Base-by-base conservation (phyloP, 2,888 invertebrate genomes). In the Malacosoma neustria region DNA sequence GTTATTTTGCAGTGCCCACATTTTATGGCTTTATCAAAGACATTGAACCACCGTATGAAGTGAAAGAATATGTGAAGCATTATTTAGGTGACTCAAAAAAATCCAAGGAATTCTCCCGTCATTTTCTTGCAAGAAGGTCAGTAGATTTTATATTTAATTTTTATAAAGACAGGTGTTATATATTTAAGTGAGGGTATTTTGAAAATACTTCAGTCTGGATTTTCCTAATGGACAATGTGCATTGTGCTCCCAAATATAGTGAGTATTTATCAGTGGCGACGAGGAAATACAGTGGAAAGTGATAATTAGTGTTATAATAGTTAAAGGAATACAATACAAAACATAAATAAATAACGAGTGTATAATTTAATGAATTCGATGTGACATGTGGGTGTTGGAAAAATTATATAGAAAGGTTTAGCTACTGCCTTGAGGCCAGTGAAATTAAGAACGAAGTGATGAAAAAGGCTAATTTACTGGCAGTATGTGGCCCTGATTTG, bases 21-120 rank as follows among this genome's bases (percentile, higher is more conserved):
- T 98, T 98, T 81, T 91, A 97, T 49, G 91, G 91, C 45, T 98
- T 98, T 82, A 87, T 98, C 51, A 92, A 93, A 65, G 97, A 97
- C 65, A 93, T 98, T 48, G 98, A 98, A 71, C 95, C 96, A 14
- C 95, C 97, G 0, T 94, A 93, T 71, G 98, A 98, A 75, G 96
- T 98, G 6, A 93, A 93, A 64, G 98, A 98, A 63, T 98, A 98
- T 70, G 94, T 97, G 37, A 92, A 93, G 48, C 92, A 93, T 61
- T 98, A 98, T 68, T 87, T 98, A 55, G 89, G 93, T 11, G 97
- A 98, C 47, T 90, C 91, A 11, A 93, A 93, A 61, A 94, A 94
- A 39, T 91, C 94, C 9, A 89, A 87, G 36, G 96, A 97, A 52
- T 98, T 98, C 71, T 92, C 94, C 2, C 92, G 93, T 37, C 93